Conservation (phyloP, 2,797 vertebrate species). For the Rhadinocentrus ornatus region DNA sequence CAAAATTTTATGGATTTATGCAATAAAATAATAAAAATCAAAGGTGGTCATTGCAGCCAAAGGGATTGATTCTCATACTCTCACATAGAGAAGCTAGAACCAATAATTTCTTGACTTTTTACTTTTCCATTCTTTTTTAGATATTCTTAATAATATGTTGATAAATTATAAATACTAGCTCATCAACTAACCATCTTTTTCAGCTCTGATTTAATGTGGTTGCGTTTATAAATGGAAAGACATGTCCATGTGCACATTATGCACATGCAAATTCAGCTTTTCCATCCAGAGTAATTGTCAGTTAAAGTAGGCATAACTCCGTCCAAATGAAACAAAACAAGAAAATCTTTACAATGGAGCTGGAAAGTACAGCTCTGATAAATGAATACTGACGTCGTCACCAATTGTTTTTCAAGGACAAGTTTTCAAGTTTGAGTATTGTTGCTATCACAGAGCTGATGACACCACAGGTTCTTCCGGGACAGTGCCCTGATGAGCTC, state of each 20-base stretch:
- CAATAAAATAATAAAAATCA: neutral
- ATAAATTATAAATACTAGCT: constrained; percentile 4
- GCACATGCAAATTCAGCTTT: constrained; percentile 39
- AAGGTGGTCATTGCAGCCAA: too few relatives aligned
- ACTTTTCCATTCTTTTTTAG: neutral
- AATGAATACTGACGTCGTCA: constrained; percentile 21
- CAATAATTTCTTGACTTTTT: neutral
- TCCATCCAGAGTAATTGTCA: constrained; percentile 43
- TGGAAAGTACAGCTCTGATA: constrained; percentile 40
- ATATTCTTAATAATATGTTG: neutral
- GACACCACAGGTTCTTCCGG: constrained; percentile 66
- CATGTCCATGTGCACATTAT: constrained; percentile 13
- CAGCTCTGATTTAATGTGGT: constrained; percentile 1
- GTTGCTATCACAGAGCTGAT: constrained; percentile 65
- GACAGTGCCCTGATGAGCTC: constrained; percentile 33
- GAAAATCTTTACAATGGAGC: constrained; percentile 41
- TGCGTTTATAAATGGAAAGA: constrained; percentile 19
- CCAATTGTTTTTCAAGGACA: constrained; percentile 20
- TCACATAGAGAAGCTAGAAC: neutral
- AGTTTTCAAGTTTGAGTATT: constrained; percentile 18
- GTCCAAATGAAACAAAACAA: constrained; percentile 45
- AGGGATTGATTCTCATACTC: neutral
- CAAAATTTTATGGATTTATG: neutral
- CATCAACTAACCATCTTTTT: constrained; percentile 9
- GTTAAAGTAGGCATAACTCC: constrained; percentile 20